These are phyloP conservation scores for Clivina fossor DNA, from an alignment of 2,888 invertebrate species.

Conservation along the genomic window DNA sequence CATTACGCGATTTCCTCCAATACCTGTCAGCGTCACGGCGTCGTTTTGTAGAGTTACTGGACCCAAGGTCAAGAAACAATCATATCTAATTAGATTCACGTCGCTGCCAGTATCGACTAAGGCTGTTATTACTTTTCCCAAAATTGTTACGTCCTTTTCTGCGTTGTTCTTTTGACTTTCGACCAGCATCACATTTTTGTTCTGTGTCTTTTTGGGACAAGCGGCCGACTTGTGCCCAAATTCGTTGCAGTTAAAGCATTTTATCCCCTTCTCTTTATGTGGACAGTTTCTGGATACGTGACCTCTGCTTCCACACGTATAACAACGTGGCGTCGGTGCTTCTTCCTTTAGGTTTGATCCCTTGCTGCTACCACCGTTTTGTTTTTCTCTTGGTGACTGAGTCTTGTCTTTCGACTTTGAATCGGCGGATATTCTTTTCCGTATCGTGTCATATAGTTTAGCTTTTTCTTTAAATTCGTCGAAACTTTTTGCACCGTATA, in stretches of 20 bases:
- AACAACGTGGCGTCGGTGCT: no score
- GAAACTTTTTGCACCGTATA: slow-evolving; percentile 37
- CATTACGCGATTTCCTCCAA: slow-evolving; percentile 23
- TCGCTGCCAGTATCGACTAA: slow-evolving; percentile 30
- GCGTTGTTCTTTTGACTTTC: no score
- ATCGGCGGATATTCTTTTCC: no score
- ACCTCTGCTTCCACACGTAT: slow-evolving; percentile 37
- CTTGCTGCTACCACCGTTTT: no score
- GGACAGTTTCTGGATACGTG: slow-evolving; percentile 36
- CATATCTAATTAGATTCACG: slow-evolving; percentile 9
- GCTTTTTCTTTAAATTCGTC: slow-evolving; percentile 36
- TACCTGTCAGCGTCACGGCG: background rate
- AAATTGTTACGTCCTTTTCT: no score
- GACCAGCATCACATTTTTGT: no score
- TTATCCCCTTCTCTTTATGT: slow-evolving; percentile 35
- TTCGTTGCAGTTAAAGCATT: slow-evolving; percentile 39
- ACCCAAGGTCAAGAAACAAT: background rate
- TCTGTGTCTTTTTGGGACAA: no score
- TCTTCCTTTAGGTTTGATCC: no score
- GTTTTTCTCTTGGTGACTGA: no score
- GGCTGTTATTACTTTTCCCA: background rate
- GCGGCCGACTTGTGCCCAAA: slow-evolving; percentile 37
- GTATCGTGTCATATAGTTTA: no score
- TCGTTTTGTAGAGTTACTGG: slow-evolving; percentile 9
- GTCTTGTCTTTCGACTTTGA: no score